Conservation (phyloP, 2,888 invertebrate species). For the Muschampia plurimacula region DNA sequence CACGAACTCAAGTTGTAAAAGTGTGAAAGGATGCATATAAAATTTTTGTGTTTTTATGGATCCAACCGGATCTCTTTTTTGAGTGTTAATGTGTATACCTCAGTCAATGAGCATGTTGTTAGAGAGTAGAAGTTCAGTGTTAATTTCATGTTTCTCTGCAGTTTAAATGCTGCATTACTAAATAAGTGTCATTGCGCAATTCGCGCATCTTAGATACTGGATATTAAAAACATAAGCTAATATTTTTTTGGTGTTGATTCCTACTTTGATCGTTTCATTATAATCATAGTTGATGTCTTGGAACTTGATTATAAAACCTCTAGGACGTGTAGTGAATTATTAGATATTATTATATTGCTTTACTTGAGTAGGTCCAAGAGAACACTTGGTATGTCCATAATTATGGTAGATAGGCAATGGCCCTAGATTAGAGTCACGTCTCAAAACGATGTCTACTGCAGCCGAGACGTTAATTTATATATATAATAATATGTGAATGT, state of each 20-base stretch:
- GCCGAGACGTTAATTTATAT: not conserved
- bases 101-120: constrained; percentile 25
- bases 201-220: constrained; percentile 14
- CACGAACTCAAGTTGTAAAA: constrained; percentile 71
- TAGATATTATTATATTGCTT: constrained; percentile 4
- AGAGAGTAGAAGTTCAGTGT: constrained; percentile 25
- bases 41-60: constrained; percentile 9
- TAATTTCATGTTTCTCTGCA: constrained; percentile 17
- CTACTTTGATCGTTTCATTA: constrained; percentile 11
- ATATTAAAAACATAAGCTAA: constrained; percentile 8
- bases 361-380: not conserved
- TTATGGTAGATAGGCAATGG: not conserved
- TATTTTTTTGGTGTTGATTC: constrained; percentile 22
- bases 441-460: constrained; percentile 6
- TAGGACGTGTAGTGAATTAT: not conserved
- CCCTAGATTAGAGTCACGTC: not conserved
- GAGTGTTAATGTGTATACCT: constrained; percentile 31
- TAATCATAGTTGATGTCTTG: constrained; percentile 14
- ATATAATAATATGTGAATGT: constrained; percentile 1
- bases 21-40: constrained; percentile 27
- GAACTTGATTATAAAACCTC: not conserved
- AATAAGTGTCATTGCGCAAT: constrained; percentile 5
- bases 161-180: constrained; percentile 5
- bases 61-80: constrained; percentile 12
- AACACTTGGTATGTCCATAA: too few relatives aligned